Evolutionary conservation across 2,113 vertebrate genomes (phyloP).

Genomic region (Microtus richardsoni): DNA sequence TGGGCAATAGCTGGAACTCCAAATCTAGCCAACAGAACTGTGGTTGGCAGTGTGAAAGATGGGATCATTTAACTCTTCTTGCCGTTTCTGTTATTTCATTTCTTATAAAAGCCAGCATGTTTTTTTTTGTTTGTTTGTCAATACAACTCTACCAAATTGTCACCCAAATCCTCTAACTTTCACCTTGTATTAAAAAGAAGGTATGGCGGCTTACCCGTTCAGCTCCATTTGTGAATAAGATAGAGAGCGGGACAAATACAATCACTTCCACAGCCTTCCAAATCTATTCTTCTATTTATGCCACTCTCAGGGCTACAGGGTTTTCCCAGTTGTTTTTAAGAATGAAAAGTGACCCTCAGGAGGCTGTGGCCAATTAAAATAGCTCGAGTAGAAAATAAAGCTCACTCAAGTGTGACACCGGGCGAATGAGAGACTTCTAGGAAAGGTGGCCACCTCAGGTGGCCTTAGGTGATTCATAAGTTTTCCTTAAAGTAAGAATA

Average conservation of each 20-base stretch:
- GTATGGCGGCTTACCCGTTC: slow-evolving; percentile 1
- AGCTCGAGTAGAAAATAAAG: slow-evolving; percentile 44
- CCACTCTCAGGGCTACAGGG: slow-evolving; percentile 25
- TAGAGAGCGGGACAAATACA: background rate
- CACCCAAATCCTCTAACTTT: slow-evolving; percentile 37
- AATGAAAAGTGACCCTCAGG: slow-evolving; percentile 48
- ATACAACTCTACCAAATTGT: slow-evolving; percentile 60
- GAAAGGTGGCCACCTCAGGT: background rate
- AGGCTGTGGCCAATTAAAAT: slow-evolving; percentile 35
- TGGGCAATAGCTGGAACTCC: slow-evolving; percentile 76
- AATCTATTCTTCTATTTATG: slow-evolving; percentile 5
- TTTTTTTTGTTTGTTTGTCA: background rate
- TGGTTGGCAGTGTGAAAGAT: slow-evolving; percentile 65
- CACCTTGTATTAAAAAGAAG: slow-evolving; percentile 57
- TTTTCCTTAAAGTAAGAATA: background rate
- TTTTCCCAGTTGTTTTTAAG: background rate
- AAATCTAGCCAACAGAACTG: slow-evolving; percentile 71
- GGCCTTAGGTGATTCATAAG: background rate
- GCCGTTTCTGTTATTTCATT: slow-evolving; percentile 36
- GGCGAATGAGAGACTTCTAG: background rate
- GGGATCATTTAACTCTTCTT: slow-evolving; percentile 51
- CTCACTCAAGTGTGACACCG: background rate
- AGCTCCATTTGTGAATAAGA: slow-evolving; percentile 1
- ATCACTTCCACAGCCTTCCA: background rate
- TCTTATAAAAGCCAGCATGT: background rate